Evolutionary conservation across 2,797 vertebrate species (phyloP).

Genomic region (Hippopotamyrus pictus): DNA sequence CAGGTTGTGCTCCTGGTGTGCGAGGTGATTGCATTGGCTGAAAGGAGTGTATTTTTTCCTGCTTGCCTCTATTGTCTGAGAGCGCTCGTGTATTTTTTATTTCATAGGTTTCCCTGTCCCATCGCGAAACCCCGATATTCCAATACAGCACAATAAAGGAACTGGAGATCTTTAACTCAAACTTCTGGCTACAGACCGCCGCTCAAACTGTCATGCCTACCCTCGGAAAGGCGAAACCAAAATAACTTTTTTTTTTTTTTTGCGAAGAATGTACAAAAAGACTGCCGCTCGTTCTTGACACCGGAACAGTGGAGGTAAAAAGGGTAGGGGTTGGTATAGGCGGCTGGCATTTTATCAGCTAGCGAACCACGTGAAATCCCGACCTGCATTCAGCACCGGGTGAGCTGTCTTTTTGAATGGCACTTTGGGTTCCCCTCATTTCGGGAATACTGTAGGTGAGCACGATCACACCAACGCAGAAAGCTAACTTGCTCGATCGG

Average conservation of each 20-base stretch:
- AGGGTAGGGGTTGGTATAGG: neutral
- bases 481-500: slow-evolving; percentile 24
- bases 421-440: neutral
- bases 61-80: slow-evolving; percentile 25
- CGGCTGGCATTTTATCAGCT: neutral
- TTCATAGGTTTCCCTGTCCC: slow-evolving; percentile 23
- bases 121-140: slow-evolving; percentile 33
- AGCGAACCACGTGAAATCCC: slow-evolving; percentile 6
- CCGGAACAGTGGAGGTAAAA: neutral
- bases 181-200: neutral
- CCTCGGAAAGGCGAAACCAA: neutral
- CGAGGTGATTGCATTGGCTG: slow-evolving; percentile 29
- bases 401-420: neutral
- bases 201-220: neutral
- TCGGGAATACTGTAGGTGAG: neutral
- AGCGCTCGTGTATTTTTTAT: slow-evolving; percentile 21
- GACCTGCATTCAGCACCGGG: neutral
- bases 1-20: slow-evolving; percentile 21
- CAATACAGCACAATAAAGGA: neutral
- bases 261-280: slow-evolving; percentile 14
- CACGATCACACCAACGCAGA: neutral
- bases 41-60: slow-evolving; percentile 27
- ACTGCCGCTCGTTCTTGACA: neutral
- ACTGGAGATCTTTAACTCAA: neutral
- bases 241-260: slow-evolving; percentile 15